phyloP scores from a whole-genome alignment of 2,113 vertebrate genomes.

The Sphyrna mokarran region DNA sequence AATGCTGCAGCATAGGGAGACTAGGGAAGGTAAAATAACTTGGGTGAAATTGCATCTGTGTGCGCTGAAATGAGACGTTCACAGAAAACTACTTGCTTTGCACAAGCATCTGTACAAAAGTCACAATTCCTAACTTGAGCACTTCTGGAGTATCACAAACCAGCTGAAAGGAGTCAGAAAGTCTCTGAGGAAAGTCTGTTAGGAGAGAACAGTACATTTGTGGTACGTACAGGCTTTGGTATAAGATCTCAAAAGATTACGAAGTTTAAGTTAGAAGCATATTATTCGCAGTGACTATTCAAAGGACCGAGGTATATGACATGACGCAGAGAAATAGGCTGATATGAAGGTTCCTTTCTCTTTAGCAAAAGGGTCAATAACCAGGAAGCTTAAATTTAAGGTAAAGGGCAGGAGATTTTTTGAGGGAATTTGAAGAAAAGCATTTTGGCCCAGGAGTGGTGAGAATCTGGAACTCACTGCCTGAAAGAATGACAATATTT shows the following conservation, averaged over 20 bases:
- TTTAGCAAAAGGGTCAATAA: too few relatives aligned
- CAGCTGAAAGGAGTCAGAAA: background rate
- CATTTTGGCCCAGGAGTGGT: too few relatives aligned
- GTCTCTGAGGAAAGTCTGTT: background rate
- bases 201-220: background rate
- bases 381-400: too few relatives aligned
- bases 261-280: background rate
- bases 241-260: background rate
- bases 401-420: too few relatives aligned
- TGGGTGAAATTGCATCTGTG: background rate
- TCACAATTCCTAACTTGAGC: background rate
- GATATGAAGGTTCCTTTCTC: too few relatives aligned
- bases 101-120: background rate
- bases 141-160: background rate
- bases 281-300: background rate
- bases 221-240: background rate
- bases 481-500: too few relatives aligned
- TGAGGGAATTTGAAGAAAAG: too few relatives aligned
- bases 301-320: too few relatives aligned
- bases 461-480: too few relatives aligned
- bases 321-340: too few relatives aligned
- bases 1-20: background rate
- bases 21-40: background rate
- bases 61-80: background rate
- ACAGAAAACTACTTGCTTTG: background rate